phyloP scores from a whole-genome alignment of 2,888 invertebrate species.

The Ectobius pallidus region DNA sequence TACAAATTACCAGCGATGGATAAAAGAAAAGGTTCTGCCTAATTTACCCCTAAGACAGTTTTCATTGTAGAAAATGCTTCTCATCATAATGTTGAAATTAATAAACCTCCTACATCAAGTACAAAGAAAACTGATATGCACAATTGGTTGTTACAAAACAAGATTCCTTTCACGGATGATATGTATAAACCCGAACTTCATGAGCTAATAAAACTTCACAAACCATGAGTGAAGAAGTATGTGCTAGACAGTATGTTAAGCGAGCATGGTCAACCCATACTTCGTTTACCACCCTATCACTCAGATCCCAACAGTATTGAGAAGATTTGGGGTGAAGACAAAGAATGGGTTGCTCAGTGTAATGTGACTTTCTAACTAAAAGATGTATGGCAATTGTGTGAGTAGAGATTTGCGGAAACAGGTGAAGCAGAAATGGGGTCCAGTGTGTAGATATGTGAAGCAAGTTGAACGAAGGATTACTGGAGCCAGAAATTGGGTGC shows the following conservation, averaged over 20 bases:
- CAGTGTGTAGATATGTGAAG: neutral
- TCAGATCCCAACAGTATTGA: neutral
- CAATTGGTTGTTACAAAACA: too few relatives aligned
- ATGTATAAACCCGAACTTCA: too few relatives aligned
- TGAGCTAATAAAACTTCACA: too few relatives aligned
- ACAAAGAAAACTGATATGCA: too few relatives aligned
- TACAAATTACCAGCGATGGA: neutral
- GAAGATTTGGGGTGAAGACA: neutral
- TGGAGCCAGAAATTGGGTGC: neutral
- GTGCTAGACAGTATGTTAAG: neutral
- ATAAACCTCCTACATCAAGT: too few relatives aligned
- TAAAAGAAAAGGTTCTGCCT: neutral
- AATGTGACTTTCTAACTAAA: neutral
- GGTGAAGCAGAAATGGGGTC: neutral
- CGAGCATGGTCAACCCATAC: neutral
- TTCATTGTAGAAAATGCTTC: neutral
- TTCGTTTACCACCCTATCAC: neutral
- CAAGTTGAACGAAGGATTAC: neutral
- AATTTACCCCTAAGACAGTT: neutral
- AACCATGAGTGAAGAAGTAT: neutral
- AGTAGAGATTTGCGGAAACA: neutral
- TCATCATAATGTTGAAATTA: neutral
- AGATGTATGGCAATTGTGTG: neutral
- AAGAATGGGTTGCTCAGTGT: neutral
- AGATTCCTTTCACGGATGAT: too few relatives aligned